phyloP scores from a whole-genome alignment of 1,140 invertebrate species.

The Nephila pilipes region DNA sequence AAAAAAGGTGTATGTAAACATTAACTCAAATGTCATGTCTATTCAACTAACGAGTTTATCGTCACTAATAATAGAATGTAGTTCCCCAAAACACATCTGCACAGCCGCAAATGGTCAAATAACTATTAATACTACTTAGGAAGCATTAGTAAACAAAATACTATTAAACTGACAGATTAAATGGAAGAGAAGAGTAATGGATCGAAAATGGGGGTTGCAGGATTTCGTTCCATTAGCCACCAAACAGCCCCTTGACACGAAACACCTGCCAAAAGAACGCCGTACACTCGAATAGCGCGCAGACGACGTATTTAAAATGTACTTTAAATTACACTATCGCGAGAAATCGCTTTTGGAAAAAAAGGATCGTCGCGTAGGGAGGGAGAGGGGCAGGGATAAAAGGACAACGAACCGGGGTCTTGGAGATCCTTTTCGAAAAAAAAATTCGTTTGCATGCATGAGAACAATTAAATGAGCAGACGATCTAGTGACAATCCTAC shows the following conservation, averaged over 20 bases:
- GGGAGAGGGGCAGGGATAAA: too few relatives aligned
- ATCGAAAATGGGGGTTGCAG: too few relatives aligned
- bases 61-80: too few relatives aligned
- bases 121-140: too few relatives aligned
- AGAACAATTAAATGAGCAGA: constrained; percentile 14
- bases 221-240: neutral
- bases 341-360: neutral
- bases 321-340: neutral
- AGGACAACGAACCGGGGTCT: constrained; percentile 13
- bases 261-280: neutral
- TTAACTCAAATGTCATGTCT: too few relatives aligned
- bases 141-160: too few relatives aligned
- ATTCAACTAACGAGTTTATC: too few relatives aligned
- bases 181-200: too few relatives aligned
- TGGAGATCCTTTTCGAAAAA: neutral
- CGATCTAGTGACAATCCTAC: constrained; percentile 26
- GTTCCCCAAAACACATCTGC: too few relatives aligned
- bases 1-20: too few relatives aligned
- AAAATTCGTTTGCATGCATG: neutral
- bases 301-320: neutral
- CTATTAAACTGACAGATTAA: too few relatives aligned
- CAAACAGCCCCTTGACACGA: neutral
- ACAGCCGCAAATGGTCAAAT: too few relatives aligned
- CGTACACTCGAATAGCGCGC: neutral
- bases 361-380: neutral